Evolutionary conservation across 2,888 invertebrate genomes (phyloP).

Genomic region (Thelaira solivaga): DNA sequence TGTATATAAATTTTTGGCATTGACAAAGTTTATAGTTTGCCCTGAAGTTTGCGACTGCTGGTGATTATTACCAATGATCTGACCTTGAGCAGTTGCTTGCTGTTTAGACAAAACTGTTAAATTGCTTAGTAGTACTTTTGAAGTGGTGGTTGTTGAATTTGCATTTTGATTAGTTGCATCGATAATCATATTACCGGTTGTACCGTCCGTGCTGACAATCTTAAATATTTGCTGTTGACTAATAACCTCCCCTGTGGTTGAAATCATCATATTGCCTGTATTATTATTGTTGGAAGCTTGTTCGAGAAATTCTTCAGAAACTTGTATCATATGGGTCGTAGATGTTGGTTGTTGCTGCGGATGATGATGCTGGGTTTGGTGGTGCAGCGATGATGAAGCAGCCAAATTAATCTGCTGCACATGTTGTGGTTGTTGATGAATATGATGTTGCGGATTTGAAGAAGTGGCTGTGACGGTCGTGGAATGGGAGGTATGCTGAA

Average conservation of each 20-base stretch:
- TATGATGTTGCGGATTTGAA: constrained; percentile 60
- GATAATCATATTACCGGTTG: constrained; percentile 75
- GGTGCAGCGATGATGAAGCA: constrained; percentile 42
- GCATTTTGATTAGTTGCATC: constrained; percentile 57
- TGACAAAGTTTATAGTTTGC: constrained; percentile 72
- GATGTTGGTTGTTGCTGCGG: constrained; percentile 65
- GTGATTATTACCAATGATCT: constrained; percentile 38
- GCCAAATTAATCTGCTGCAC: constrained; percentile 64
- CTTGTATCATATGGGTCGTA: constrained; percentile 70
- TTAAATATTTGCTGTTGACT: constrained; percentile 76
- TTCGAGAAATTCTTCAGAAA: constrained; percentile 70
- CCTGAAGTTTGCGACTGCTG: constrained; percentile 43
- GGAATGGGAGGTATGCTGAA: constrained; percentile 62
- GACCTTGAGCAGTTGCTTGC: constrained; percentile 57
- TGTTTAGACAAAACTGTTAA: constrained; percentile 75
- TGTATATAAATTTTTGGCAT: constrained; percentile 70
- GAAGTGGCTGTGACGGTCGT: constrained; percentile 6
- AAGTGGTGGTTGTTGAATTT: constrained; percentile 64
- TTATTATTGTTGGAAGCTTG: constrained; percentile 59
- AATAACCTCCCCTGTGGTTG: constrained; percentile 70
- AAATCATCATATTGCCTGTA: constrained; percentile 67
- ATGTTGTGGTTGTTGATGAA: constrained; percentile 62
- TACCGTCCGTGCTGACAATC: constrained; percentile 75
- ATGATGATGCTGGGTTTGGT: constrained; percentile 57
- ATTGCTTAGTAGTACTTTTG: constrained; percentile 76